A percentile compares a stretch with the other conserved stretches of the same genome.
phyloP scores from a whole-genome alignment of 2,888 invertebrate genomes.

The Yponomeuta plumbellus region DNA sequence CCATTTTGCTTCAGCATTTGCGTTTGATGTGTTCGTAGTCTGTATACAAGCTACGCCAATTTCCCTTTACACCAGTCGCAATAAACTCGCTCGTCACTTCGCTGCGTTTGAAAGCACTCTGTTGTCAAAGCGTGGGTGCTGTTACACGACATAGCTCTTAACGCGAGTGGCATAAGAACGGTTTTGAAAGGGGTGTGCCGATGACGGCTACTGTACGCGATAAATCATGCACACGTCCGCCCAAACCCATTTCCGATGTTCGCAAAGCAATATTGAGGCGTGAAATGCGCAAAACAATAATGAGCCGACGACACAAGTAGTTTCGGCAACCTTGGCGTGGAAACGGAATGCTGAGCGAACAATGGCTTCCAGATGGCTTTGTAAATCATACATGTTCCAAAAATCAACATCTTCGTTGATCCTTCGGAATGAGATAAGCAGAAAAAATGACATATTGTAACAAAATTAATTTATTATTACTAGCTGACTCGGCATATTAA shows the following conservation, averaged over 20 bases:
- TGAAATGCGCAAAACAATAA: neutral
- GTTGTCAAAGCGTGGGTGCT: neutral
- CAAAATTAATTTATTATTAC: no score
- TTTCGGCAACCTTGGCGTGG: constrained; percentile 38
- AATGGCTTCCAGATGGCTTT: neutral
- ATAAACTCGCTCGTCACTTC: neutral
- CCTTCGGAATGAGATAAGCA: no score
- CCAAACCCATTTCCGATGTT: constrained; percentile 7
- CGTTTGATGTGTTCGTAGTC: neutral
- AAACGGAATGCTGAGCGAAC: constrained; percentile 18
- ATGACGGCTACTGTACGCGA: neutral
- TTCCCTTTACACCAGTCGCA: no score
- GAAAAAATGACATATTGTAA: no score
- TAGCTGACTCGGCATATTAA: no score
- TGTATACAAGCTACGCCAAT: no score
- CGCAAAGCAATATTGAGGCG: neutral
- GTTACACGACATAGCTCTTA: neutral
- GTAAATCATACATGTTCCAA: no score
- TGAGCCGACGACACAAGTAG: neutral
- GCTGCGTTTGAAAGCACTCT: neutral
- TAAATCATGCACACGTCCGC: neutral
- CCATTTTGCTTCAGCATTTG: neutral
- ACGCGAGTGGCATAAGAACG: neutral
- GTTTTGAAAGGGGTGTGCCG: no score
- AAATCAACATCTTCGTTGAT: no score